These are phyloP conservation scores for Siniperca obscura DNA, from an alignment of 2,797 vertebrate species.

Conservation along the genomic window DNA sequence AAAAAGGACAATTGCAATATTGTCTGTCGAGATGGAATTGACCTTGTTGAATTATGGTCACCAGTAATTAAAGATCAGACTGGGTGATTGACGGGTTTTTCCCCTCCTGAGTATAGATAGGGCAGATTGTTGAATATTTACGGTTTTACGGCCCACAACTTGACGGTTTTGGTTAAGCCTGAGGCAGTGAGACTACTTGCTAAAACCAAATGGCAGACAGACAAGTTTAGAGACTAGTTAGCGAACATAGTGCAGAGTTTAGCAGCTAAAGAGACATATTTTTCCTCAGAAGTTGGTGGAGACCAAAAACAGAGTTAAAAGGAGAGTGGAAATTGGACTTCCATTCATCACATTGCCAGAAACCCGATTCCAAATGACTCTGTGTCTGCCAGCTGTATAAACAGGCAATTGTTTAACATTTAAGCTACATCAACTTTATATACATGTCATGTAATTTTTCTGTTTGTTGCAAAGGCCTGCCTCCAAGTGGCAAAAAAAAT, in stretches of 20 bases:
- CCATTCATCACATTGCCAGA: neutral
- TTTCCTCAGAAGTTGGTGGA: neutral
- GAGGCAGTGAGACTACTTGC: too few species aligned
- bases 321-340: neutral
- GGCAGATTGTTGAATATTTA: neutral
- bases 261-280: neutral
- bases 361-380: neutral
- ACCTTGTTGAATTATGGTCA: neutral
- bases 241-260: neutral
- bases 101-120: neutral
- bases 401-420: neutral
- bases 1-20: neutral
- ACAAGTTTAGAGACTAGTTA: too few species aligned
- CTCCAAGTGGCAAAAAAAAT: neutral
- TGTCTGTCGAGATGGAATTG: neutral
- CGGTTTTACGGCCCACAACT: neutral
- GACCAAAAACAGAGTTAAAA: neutral
- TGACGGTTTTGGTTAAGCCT: neutral
- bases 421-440: neutral
- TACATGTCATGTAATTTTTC: neutral
- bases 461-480: neutral
- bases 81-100: neutral
- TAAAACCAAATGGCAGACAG: too few species aligned
- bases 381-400: neutral
- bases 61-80: neutral